Evolutionary conservation across 2,113 vertebrate species (phyloP), one percentile per base, ranked within the genome.

Genomic region (Uria lomvia): DNA sequence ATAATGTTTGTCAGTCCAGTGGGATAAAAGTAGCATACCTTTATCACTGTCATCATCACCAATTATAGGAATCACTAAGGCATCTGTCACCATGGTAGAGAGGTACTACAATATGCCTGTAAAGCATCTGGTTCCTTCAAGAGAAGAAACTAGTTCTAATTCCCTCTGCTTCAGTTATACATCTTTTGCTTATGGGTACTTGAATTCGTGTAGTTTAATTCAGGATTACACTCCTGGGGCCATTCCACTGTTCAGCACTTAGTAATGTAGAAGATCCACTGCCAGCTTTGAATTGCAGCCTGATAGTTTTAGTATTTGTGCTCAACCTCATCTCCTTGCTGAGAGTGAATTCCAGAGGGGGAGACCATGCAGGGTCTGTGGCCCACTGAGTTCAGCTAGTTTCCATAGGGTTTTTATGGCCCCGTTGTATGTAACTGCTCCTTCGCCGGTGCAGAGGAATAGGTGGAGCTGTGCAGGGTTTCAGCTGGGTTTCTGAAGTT

Each of bases 181-280:
- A 95, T 97, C 95, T 97, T 96, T 97, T 97, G 97, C 96, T 96
- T 96, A 97, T 97, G 97, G 97, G 94, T 96, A 95, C 96, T 97
- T 97, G 94, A 96, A 95, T 95, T 92, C 91, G 3, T 97, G 95
- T 97, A 97, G 96, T 96, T 97, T 97, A 96, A 97, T 97, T 95
- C 95, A 95, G 95, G 96, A 97, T 97, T 96, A 95, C 89, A 97
- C 96, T 96, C 92, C 77, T 95, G 96, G 91, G 94, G 94, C 96
- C 91, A 95, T 96, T 96, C 92, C 58, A 95, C 91, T 96, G 84
- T 88, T 96, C 95, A 95, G 87, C 81, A 90, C 80, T 96, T 95
- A 92, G 91, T 92, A 95, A 86, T 91, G 94, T 87, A 78, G 94
- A 93, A 96, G 97, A 97, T 97, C 94, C 95, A 92, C 94, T 95